Base-by-base conservation (phyloP, 2,888 invertebrate genomes). In the Callinectes sapidus region DNA sequence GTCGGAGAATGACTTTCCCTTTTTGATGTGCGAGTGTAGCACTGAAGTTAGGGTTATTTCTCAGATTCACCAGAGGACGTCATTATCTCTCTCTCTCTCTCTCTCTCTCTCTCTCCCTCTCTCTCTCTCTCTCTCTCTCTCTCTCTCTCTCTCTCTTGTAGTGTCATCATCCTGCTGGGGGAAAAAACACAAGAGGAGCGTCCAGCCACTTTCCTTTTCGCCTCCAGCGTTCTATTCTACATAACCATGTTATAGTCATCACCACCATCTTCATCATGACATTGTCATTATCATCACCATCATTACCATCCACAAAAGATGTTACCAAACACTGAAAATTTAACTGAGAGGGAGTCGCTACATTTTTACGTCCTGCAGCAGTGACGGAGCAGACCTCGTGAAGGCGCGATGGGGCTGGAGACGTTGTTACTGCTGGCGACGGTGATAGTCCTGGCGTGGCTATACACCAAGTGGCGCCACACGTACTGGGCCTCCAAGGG, bases 381-480 rank as follows among this genome's bases (percentile, higher is more conserved):
- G 71, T 71, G 61, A 61, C 18, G 71, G 28, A 28, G 71, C 71
- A 10, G 16, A 81, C 35, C 16, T 81, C 81, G 14, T n/a, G 2
- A 35, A 35, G 81, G 35, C 81, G 35, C 16, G 81, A 81, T 81
- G 81, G 35, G 81, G 35, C 14, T 81, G 81, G 81, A 81, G 81
- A 81, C 81, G 35, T 81, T 32, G 81, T 0, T 81, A 32, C 81
- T 81, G 81, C 35, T 81, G 81, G 81, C 81, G 35, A 81, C 35
- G 35, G 35, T 81, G 81, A 35, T 13, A 13, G 81, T 81, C 35
- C 81, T 81, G 81, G 81, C 81, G 81, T 81, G 81, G 81, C 81
- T 81, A 16, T 81, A 81, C 35, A 32, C 81, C 81, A 81, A n/a
- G 35, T 81, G 81, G 81, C 81, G 35, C 35, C 81, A 81, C 35